Evolutionary conservation across 2,797 vertebrate genomes (phyloP).

Genomic region (Jordanella pulchra): DNA sequence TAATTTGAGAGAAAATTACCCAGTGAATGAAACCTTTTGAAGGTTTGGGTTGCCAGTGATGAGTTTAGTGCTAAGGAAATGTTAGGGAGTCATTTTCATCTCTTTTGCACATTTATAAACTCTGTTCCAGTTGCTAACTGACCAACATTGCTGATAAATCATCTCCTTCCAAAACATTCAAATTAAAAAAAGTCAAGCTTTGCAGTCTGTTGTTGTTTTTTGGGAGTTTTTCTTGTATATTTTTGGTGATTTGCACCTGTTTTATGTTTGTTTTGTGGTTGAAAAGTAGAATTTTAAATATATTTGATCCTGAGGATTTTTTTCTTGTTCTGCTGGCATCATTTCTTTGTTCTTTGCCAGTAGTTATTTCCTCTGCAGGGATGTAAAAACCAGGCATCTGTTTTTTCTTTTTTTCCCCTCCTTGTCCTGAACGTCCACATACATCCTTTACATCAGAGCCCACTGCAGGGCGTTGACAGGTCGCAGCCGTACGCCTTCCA

Average conservation of each 20-base stretch:
- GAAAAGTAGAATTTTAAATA: too few species aligned
- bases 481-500: too few species aligned
- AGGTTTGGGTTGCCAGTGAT: neutral
- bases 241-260: neutral
- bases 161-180: constrained; percentile 14
- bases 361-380: too few species aligned
- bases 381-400: too few species aligned
- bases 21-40: neutral
- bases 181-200: constrained; percentile 35
- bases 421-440: too few species aligned
- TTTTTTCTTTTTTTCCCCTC: too few species aligned
- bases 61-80: neutral
- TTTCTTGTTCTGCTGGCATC: too few species aligned
- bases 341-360: too few species aligned
- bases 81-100: neutral
- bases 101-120: neutral
- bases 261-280: too few species aligned
- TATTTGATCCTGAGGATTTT: too few species aligned
- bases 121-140: neutral
- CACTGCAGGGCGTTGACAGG: too few species aligned
- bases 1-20: neutral
- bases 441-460: too few species aligned
- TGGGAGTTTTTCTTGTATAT: neutral
- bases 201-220: neutral
- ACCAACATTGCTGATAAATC: constrained; percentile 1